Evolutionary conservation across 1,140 invertebrate species (phyloP).

Genomic region (Drosophila orena): DNA sequence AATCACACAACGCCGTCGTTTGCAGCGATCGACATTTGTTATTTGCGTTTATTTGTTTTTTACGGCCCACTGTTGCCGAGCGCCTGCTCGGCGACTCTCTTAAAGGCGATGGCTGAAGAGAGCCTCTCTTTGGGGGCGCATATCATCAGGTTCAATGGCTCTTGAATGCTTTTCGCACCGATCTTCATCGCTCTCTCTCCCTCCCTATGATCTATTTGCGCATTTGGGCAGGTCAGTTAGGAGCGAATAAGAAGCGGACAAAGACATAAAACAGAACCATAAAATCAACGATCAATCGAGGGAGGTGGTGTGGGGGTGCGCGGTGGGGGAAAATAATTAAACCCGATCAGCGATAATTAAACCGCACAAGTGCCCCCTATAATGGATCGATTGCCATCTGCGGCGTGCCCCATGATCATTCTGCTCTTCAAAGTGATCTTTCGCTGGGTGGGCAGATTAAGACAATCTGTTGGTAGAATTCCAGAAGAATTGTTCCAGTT

Average conservation of each 20-base stretch:
- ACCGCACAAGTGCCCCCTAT: neutral
- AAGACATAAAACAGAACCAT: neutral
- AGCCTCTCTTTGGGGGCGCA: slow-evolving; percentile 14
- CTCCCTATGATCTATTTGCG: slow-evolving; percentile 5
- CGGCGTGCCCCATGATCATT: slow-evolving; percentile 25
- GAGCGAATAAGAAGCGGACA: slow-evolving; percentile 17
- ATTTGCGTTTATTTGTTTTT: slow-evolving; percentile 4
- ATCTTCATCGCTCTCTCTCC: neutral
- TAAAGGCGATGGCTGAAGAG: neutral
- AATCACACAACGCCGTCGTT: neutral
- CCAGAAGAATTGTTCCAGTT: slow-evolving; percentile 1
- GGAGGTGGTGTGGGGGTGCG: too few species aligned
- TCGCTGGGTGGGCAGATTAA: slow-evolving; percentile 9
- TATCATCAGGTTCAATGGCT: slow-evolving; percentile 36
- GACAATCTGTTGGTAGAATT: neutral
- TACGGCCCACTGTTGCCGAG: slow-evolving; percentile 33
- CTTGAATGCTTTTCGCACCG: slow-evolving; percentile 1
- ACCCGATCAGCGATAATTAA: slow-evolving; percentile 7
- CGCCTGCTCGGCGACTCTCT: slow-evolving; percentile 2
- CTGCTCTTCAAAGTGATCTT: slow-evolving; percentile 6
- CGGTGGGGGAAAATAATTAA: slow-evolving; percentile 22
- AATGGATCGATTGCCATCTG: slow-evolving; percentile 3
- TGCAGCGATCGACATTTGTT: slow-evolving; percentile 10
- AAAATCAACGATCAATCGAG: neutral
- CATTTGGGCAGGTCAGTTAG: slow-evolving; percentile 46